Percentiles rank a stretch among this genome's conserved stretches.
These are phyloP conservation scores for Pseudorhombus dupliciocellatus DNA, from an alignment of 2,113 vertebrate genomes.

Conservation along the genomic window DNA sequence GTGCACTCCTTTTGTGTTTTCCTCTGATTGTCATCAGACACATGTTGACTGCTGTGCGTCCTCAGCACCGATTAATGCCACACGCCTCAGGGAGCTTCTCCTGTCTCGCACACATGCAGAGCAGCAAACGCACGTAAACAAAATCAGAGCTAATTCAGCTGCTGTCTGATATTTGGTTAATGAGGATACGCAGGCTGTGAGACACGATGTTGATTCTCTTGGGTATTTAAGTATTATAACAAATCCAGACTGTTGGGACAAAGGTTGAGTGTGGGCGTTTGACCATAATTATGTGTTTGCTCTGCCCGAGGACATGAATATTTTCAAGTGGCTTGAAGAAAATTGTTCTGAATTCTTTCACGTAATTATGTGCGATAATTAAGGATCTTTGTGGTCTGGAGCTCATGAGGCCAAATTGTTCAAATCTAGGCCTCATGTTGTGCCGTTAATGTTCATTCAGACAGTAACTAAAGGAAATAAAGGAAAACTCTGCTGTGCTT, in stretches of 20 bases:
- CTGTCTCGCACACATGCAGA: conserved; percentile 5
- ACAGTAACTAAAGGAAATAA: neutral
- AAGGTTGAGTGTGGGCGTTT: conserved; percentile 15
- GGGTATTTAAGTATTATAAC: conserved; percentile 24
- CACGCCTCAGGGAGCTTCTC: conserved; percentile 15
- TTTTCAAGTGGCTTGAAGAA: conserved; percentile 1
- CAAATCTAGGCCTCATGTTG: neutral
- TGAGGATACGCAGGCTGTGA: conserved; percentile 17
- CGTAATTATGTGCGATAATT: conserved; percentile 11
- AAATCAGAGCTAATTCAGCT: conserved; percentile 12
- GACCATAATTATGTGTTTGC: conserved; percentile 7
- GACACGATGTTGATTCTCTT: conserved; percentile 38
- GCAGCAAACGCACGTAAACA: conserved; percentile 8
- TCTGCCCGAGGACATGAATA: conserved; percentile 17
- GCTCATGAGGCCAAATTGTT: neutral
- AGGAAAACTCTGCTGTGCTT: neutral
- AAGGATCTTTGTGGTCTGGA: conserved; percentile 10
- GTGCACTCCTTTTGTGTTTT: neutral
- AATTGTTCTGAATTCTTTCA: conserved; percentile 4
- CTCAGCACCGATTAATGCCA: neutral
- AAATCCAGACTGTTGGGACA: conserved; percentile 28
- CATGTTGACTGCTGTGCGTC: neutral
- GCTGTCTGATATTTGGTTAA: conserved; percentile 36
- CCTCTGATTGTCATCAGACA: conserved; percentile 14
- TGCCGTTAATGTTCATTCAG: too few relatives aligned